A percentile compares a stretch with the other conserved stretches of the same genome.
These are phyloP conservation scores for Herminia tarsipennalis DNA, from an alignment of 2,888 invertebrate genomes.

Conservation along the genomic window DNA sequence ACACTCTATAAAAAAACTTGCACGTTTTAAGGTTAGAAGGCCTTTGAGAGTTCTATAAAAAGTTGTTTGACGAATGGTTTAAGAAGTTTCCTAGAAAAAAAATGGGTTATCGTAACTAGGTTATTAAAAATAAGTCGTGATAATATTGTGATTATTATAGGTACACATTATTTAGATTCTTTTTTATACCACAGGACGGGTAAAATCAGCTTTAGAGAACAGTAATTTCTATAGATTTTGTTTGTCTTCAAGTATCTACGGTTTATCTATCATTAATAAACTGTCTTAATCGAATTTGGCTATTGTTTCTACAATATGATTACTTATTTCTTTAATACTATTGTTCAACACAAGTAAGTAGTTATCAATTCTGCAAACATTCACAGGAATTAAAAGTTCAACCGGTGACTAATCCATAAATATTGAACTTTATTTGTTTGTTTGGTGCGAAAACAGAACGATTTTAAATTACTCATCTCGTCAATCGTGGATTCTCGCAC, in stretches of 20 bases:
- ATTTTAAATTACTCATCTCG: constrained; percentile 18
- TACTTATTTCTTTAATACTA: too few species aligned
- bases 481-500: constrained; percentile 9
- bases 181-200: too few species aligned
- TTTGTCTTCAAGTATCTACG: too few species aligned
- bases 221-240: too few species aligned
- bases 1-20: constrained; percentile 22
- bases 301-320: too few species aligned
- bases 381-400: constrained; percentile 7
- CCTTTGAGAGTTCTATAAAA: constrained; percentile 6
- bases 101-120: neutral
- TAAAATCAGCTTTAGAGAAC: too few species aligned
- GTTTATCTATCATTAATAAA: too few species aligned
- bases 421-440: constrained; percentile 15
- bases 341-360: neutral
- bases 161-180: too few species aligned
- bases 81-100: constrained; percentile 3
- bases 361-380: neutral
- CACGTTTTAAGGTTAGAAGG: constrained; percentile 18
- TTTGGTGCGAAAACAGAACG: constrained; percentile 12
- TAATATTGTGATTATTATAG: too few species aligned
- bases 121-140: neutral
- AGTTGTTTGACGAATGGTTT: constrained; percentile 4
- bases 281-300: too few species aligned
- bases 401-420: constrained; percentile 19